Conservation (phyloP, 2,113 vertebrate species). For the Mobula birostris region DNA sequence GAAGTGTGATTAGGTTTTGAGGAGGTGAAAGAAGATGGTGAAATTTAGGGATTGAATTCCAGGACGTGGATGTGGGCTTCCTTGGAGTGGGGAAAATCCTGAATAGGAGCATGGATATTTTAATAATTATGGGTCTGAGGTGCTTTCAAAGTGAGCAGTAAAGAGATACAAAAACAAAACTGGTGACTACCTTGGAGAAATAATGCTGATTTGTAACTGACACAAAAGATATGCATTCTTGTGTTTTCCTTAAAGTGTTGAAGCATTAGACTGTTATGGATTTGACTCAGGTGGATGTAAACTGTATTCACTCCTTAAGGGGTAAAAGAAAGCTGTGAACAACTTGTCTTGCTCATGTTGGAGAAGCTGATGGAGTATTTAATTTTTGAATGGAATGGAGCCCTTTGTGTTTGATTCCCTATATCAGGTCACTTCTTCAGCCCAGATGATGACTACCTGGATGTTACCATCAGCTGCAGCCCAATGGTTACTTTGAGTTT, state of each 20-base stretch:
- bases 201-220: not conserved
- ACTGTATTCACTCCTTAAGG: not conserved
- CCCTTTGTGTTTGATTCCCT: too few species aligned
- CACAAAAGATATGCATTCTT: not conserved
- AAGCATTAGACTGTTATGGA: not conserved
- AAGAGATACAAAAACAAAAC: not conserved
- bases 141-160: not conserved
- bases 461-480: too few species aligned
- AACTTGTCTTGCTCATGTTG: not conserved
- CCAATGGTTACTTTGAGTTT: too few species aligned
- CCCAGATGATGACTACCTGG: too few species aligned
- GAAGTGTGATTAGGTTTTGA: not conserved
- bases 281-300: not conserved
- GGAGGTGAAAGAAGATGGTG: not conserved
- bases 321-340: not conserved
- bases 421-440: too few species aligned
- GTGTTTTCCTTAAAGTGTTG: constrained; percentile 16
- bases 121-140: not conserved
- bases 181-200: not conserved
- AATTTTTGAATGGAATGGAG: not conserved
- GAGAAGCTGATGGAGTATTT: not conserved
- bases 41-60: not conserved
- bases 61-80: not conserved
- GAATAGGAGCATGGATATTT: not conserved
- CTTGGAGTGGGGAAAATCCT: not conserved